phyloP scores from a whole-genome alignment of 2,888 invertebrate genomes.

The Machimus rusticus region DNA sequence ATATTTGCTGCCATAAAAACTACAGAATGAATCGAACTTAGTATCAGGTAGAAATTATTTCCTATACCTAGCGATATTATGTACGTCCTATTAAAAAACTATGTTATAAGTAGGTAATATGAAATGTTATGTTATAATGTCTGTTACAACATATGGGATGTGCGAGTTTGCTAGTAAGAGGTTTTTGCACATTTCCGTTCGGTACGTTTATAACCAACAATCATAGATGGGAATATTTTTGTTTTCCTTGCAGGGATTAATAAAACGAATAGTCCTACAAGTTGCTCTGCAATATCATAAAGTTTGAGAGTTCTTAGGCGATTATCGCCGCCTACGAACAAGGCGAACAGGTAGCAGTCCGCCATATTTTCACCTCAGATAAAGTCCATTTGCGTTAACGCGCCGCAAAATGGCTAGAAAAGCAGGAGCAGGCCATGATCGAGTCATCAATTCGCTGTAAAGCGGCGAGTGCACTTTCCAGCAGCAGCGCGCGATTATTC shows the following conservation, averaged over 20 bases:
- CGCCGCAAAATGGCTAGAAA: not conserved
- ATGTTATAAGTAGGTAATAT: no score
- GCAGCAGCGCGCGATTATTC: not conserved
- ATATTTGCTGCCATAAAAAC: no score
- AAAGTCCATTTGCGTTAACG: not conserved
- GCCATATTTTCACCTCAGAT: not conserved
- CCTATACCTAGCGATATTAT: no score
- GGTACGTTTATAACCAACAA: not conserved
- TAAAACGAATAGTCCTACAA: not conserved
- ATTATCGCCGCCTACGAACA: not conserved
- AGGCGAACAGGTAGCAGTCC: not conserved
- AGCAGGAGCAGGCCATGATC: not conserved
- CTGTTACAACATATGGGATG: no score
- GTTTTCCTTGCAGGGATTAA: not conserved
- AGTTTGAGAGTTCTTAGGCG: not conserved
- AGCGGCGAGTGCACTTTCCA: not conserved
- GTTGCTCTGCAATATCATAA: not conserved
- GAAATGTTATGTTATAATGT: no score
- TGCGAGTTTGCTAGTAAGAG: no score
- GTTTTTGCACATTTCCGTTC: no score
- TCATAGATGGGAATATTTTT: not conserved
- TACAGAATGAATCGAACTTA: no score
- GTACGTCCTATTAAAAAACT: no score
- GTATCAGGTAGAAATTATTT: no score
- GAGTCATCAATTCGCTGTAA: not conserved